Evolutionary conservation across 2,797 vertebrate species (phyloP), one percentile per base, ranked within the genome.

Genomic region (Alauda arvensis): DNA sequence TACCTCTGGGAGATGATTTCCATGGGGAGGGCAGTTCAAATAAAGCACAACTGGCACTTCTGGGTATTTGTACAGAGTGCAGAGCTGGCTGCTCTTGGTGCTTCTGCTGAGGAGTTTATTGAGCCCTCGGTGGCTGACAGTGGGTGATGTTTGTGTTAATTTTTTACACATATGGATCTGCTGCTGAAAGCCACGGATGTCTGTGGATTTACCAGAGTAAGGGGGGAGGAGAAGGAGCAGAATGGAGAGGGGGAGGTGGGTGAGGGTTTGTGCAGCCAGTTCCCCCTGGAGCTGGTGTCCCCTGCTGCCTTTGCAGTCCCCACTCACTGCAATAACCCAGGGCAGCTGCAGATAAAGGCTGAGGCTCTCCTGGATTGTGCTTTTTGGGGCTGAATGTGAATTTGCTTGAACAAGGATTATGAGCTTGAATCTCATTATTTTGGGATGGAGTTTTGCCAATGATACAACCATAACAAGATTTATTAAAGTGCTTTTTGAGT

Each of bases 71-170:
- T n/a, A n/a, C 31, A 34, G 31, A 33, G 37, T 42, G 57, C 31
- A 34, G 8, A 14, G 21, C 40, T 61, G 46, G 8, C 37, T 90
- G 2, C 21, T 74, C 28, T 14, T 51, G 40, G 26, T 72, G 33
- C n/a, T n/a, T n/a, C n/a, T n/a, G n/a, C n/a, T n/a, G n/a, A n/a
- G 42, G 42, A 18, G 42, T 45, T 48, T 20, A 21, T 26, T 5
- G 37, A 45, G 18, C 18, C 7, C 18, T 21, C 21, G 0, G 0
- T 12, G 60, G 52, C 48, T 34, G 40, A 11, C 2, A 14, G 40
- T 4, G 62, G n/a, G 3, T 4, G 16, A 28, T 5, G 7, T 13
- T 60, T 26, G 20, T 59, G 43, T 63, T 21, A 3, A 12, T 53
- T 14, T 66, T 72, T 68, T 26, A 19, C 12, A 1, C 4, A 4